Evolutionary conservation across 2,888 invertebrate species (phyloP).

Genomic region (Thereva unica): DNA sequence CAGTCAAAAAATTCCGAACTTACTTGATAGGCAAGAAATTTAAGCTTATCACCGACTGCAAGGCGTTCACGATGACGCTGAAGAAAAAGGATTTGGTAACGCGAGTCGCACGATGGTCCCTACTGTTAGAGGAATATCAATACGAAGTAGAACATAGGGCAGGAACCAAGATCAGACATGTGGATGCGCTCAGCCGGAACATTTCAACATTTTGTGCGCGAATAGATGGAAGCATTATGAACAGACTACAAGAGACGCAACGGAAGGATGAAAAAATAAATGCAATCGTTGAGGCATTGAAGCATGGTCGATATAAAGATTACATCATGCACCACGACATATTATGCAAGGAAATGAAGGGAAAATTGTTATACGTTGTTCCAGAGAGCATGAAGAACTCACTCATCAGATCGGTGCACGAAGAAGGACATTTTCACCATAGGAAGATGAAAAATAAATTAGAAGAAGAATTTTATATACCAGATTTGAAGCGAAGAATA

Average conservation of each 20-base stretch:
- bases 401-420: no score
- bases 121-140: constrained; percentile 20
- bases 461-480: no score
- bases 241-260: constrained; percentile 4
- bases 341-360: constrained; percentile 5
- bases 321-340: constrained; percentile 1
- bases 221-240: neutral
- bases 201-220: neutral
- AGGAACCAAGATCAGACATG: neutral
- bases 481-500: no score
- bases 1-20: neutral
- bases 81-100: constrained; percentile 40
- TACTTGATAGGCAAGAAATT: constrained; percentile 38
- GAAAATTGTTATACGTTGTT: constrained; percentile 31
- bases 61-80: constrained; percentile 41
- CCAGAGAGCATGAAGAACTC: no score
- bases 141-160: neutral
- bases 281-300: constrained; percentile 10
- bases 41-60: constrained; percentile 42
- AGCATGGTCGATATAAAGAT: constrained; percentile 1
- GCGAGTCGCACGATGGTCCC: constrained; percentile 41
- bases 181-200: constrained; percentile 38
- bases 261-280: constrained; percentile 31
- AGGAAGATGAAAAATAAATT: no score
- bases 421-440: no score